These are phyloP conservation scores for Dasypus novemcinctus DNA, from an alignment of 2,113 vertebrate species.

Conservation along the genomic window DNA sequence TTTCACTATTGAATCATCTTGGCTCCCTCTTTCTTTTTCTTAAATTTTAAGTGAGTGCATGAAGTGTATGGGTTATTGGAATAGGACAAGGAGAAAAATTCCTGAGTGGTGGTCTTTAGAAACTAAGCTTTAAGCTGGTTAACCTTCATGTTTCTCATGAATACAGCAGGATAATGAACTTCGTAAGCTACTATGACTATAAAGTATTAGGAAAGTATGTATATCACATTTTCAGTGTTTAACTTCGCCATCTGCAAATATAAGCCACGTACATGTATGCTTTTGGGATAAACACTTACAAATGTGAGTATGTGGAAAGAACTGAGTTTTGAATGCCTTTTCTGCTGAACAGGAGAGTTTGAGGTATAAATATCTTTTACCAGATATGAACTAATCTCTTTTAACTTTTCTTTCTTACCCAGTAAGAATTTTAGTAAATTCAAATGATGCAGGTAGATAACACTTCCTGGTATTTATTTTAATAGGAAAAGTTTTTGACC, in stretches of 20 bases:
- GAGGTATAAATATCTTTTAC: not conserved
- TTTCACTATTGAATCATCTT: not conserved
- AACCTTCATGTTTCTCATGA: not conserved
- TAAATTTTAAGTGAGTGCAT: not conserved
- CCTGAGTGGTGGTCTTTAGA: not conserved
- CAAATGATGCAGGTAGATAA: not conserved
- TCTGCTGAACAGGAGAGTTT: constrained; percentile 10
- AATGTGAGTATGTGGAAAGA: not conserved
- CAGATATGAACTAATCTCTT: constrained; percentile 33
- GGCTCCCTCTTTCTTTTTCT: not conserved
- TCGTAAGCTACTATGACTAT: not conserved
- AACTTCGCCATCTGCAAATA: not conserved
- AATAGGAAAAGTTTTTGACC: not conserved
- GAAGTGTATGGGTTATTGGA: not conserved
- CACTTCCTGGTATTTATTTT: constrained; percentile 29
- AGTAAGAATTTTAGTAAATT: constrained; percentile 15
- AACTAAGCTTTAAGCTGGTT: not conserved
- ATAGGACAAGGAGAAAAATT: not conserved
- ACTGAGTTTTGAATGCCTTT: constrained; percentile 9
- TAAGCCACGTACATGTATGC: not conserved
- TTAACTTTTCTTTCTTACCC: not conserved
- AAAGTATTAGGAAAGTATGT: not conserved
- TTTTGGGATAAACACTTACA: constrained; percentile 29
- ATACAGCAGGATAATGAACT: not conserved
- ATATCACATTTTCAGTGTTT: not conserved